phyloP scores from a whole-genome alignment of 2,797 vertebrate genomes.

The Cossypha niveicapilla region DNA sequence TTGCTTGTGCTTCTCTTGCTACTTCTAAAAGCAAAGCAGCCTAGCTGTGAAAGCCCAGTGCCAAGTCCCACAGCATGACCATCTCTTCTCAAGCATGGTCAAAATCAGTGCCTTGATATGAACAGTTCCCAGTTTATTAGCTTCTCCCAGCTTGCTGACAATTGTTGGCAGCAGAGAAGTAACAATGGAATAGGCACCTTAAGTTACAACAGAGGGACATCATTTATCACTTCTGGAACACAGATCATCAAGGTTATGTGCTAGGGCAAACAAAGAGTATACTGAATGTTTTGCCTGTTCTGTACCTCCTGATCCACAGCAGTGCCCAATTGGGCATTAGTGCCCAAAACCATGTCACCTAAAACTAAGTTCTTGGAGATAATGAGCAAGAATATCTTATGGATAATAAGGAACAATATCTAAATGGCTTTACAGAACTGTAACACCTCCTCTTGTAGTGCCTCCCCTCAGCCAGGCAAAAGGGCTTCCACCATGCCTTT shows the following conservation, averaged over 20 bases:
- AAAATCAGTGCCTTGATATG: neutral
- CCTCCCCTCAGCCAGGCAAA: neutral
- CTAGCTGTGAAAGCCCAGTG: neutral
- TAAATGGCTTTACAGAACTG: neutral
- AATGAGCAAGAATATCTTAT: neutral
- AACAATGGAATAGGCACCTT: neutral
- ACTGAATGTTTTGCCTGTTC: neutral
- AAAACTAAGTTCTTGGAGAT: neutral
- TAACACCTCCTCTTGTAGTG: neutral
- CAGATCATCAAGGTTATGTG: neutral
- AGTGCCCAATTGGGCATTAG: neutral
- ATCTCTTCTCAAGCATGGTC: neutral
- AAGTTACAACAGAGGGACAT: neutral
- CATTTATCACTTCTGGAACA: neutral
- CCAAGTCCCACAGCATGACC: rapidly evolving
- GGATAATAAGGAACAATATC: neutral
- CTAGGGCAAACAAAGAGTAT: neutral
- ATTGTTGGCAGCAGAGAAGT: neutral
- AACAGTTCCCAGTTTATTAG: neutral
- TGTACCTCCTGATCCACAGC: neutral
- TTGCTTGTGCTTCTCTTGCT: neutral
- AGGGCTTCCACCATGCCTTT: neutral
- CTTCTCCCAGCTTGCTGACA: neutral
- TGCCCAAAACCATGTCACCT: neutral
- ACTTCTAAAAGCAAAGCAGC: neutral